Percentiles rank a stretch among this genome's conserved stretches.
phyloP scores from a whole-genome alignment of 2,113 vertebrate genomes.

The Phalacrocorax carbo region DNA sequence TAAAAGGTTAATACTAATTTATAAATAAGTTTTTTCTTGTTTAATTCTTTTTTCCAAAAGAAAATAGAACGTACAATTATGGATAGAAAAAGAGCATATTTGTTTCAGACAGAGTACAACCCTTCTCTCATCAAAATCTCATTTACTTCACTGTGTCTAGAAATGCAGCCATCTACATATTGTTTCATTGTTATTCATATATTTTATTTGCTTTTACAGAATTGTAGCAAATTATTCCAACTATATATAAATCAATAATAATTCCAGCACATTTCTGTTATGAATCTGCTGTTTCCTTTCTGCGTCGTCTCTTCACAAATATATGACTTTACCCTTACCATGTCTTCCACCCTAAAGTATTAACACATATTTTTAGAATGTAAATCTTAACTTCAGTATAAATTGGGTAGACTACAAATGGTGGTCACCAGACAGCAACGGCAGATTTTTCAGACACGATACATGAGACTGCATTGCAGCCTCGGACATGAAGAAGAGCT shows the following conservation, averaged over 20 bases:
- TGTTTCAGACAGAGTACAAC: background rate
- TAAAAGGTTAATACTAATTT: background rate
- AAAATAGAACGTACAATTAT: background rate
- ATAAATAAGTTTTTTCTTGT: background rate
- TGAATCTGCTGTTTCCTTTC: background rate
- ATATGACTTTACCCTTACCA: background rate
- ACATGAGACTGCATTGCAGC: background rate
- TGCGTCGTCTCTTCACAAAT: background rate
- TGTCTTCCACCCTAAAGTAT: background rate
- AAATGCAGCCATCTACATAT: background rate
- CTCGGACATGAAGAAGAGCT: background rate
- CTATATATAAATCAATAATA: background rate
- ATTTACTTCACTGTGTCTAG: background rate
- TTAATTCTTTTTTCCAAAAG: background rate
- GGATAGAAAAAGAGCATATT: fast-evolving
- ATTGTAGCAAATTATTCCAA: background rate
- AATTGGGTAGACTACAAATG: background rate
- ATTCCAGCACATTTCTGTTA: background rate
- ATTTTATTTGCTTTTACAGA: background rate
- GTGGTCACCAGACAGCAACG: background rate
- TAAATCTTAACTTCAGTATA: background rate
- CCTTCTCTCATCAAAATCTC: background rate
- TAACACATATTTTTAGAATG: background rate
- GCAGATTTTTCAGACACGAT: background rate
- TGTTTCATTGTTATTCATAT: background rate